Evolutionary conservation across 2,888 invertebrate genomes (phyloP).

Genomic region (Sarcophaga carnaria): DNA sequence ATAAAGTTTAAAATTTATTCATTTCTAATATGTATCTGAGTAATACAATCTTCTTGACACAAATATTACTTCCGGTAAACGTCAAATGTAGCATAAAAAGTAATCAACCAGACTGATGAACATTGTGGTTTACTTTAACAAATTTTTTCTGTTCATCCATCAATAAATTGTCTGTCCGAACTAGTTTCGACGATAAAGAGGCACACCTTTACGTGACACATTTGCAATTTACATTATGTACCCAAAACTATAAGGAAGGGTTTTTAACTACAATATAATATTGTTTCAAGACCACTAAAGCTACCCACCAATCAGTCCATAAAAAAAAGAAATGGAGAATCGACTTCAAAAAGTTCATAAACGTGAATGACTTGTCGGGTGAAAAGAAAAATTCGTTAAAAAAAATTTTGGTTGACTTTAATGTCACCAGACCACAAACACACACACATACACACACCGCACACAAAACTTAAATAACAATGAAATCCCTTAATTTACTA

Average conservation of each 20-base stretch:
- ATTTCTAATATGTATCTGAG: too few species aligned
- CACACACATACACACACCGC: not conserved
- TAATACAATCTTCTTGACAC: too few species aligned
- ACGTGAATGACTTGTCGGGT: slow-evolving; percentile 2
- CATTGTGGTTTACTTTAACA: not conserved
- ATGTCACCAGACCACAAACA: not conserved
- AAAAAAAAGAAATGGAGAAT: slow-evolving; percentile 6
- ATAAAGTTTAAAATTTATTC: too few species aligned
- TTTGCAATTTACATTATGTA: slow-evolving; percentile 20
- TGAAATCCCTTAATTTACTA: slow-evolving; percentile 38
- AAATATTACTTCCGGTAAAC: too few species aligned
- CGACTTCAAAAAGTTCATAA: slow-evolving; percentile 22
- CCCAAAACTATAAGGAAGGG: not conserved
- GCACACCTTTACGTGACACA: slow-evolving; percentile 56
- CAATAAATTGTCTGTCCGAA: slow-evolving; percentile 41
- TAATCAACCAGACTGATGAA: not conserved
- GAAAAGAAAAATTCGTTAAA: slow-evolving; percentile 22
- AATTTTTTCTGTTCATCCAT: slow-evolving; percentile 60
- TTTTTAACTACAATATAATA: not conserved
- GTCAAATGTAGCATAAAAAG: not conserved
- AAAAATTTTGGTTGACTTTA: slow-evolving; percentile 3
- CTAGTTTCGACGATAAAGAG: slow-evolving; percentile 26
- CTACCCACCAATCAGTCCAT: not conserved
- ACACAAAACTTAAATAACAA: slow-evolving; percentile 31
- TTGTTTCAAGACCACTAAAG: not conserved